Conservation (phyloP, 1,140 invertebrate species). For the Glomeris maerens region DNA sequence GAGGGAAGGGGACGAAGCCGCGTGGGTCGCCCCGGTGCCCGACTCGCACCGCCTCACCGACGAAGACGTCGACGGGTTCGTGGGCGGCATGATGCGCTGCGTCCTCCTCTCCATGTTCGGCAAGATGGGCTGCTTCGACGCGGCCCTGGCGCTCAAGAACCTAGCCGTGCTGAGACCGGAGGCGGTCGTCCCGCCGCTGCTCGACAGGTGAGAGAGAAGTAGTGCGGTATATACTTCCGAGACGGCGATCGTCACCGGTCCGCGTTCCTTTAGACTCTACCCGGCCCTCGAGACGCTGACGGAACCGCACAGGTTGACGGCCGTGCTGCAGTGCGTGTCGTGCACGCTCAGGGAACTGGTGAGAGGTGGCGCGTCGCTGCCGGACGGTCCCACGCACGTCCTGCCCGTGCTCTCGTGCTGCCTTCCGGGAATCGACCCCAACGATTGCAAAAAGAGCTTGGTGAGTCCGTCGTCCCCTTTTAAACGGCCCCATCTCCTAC, state of each 20-base stretch:
- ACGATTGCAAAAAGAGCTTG: constrained; percentile 71
- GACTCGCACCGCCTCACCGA: constrained; percentile 57
- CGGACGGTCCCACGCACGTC: constrained; percentile 62
- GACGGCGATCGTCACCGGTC: constrained; percentile 2
- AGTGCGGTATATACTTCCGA: not conserved
- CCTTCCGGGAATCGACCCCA: constrained; percentile 78
- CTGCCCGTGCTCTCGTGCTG: constrained; percentile 61
- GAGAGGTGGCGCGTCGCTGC: constrained; percentile 46
- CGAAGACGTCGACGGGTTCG: constrained; percentile 66
- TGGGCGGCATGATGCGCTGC: constrained; percentile 50
- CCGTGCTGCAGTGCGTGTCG: constrained; percentile 58
- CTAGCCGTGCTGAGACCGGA: constrained; percentile 64
- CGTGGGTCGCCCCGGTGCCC: constrained; percentile 54
- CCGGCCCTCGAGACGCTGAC: constrained; percentile 65
- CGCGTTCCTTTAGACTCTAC: constrained; percentile 39
- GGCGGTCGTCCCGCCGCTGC: constrained; percentile 61
- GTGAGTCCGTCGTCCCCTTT: constrained; percentile 28
- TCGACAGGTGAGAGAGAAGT: constrained; percentile 46
- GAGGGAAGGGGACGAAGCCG: constrained; percentile 38
- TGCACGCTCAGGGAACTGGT: constrained; percentile 53
- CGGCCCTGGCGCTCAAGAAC: constrained; percentile 52
- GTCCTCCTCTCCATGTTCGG: constrained; percentile 61
- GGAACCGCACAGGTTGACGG: constrained; percentile 69
- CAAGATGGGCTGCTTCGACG: constrained; percentile 46
- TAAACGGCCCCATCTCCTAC: no score